Conservation (phyloP, 2,113 vertebrate species). For the Lipophrys pholis region DNA sequence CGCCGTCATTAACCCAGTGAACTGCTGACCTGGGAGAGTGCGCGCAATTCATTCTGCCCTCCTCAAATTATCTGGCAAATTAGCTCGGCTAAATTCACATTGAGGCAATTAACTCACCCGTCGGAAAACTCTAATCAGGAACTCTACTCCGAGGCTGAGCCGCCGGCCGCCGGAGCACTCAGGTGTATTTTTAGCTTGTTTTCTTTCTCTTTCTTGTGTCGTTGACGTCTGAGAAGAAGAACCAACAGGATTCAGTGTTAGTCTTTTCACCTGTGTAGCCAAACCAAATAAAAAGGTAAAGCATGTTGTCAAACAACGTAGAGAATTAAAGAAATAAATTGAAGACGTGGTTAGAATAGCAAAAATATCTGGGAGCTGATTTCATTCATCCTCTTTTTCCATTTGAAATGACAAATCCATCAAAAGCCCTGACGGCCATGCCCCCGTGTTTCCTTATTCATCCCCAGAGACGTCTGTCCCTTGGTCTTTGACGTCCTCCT, state of each 20-base stretch:
- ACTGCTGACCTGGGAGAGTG: constrained; percentile 59
- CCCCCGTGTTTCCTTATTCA: constrained; percentile 35
- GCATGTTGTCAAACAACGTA: too few species aligned
- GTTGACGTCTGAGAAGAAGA: not conserved
- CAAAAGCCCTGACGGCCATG: constrained; percentile 17
- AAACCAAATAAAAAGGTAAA: too few species aligned
- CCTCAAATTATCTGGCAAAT: constrained; percentile 75
- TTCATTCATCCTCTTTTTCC: constrained; percentile 23
- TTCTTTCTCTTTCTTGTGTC: not conserved
- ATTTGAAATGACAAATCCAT: constrained; percentile 34
- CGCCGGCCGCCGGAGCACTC: constrained; percentile 1
- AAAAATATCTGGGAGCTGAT: not conserved
- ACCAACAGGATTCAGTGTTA: too few species aligned
- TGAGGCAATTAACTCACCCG: constrained; percentile 62
- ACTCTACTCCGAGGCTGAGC: constrained; percentile 53
- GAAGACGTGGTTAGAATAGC: too few species aligned
- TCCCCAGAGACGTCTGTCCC: constrained; percentile 36
- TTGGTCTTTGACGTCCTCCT: constrained; percentile 11
- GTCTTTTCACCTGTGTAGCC: too few species aligned
- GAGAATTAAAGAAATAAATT: too few species aligned
- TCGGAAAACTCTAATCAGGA: constrained; percentile 46
- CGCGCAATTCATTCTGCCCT: constrained; percentile 57
- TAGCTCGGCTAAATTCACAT: constrained; percentile 67
- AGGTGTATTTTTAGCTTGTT: constrained; percentile 14
- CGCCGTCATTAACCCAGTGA: constrained; percentile 65